Percentiles rank a stretch among this genome's conserved stretches.
Evolutionary conservation across 2,113 vertebrate species (phyloP).

Genomic region (Nothobranchius kuhntae): DNA sequence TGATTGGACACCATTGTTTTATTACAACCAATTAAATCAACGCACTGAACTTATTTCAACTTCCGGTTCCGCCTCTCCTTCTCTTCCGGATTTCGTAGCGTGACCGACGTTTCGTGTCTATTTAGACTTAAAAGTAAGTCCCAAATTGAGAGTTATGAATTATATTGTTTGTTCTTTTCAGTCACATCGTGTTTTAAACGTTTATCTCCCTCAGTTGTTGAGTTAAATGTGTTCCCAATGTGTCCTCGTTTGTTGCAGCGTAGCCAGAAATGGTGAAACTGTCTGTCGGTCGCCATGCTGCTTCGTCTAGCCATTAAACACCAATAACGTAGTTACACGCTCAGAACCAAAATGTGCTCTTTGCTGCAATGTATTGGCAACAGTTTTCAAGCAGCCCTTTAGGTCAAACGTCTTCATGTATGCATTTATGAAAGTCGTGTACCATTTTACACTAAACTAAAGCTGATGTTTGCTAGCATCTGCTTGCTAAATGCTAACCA

Average conservation of each 20-base stretch:
- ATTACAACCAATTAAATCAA: conserved; percentile 48
- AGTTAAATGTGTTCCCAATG: fast-evolving
- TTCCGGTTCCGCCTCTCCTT: conserved; percentile 20
- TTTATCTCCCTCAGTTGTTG: fast-evolving
- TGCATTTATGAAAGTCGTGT: neutral
- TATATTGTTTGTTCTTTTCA: fast-evolving
- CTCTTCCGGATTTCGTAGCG: conserved; percentile 74
- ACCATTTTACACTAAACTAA: fast-evolving
- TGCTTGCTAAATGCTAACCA: too few relatives aligned
- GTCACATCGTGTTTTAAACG: neutral
- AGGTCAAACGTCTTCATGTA: neutral
- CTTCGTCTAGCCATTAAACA: neutral
- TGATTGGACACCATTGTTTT: neutral
- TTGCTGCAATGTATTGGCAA: too few relatives aligned
- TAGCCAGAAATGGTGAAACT: neutral
- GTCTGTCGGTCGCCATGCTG: conserved; percentile 37
- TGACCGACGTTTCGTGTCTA: conserved; percentile 86
- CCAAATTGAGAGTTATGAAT: fast-evolving
- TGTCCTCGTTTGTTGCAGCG: neutral
- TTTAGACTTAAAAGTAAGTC: conserved; percentile 86
- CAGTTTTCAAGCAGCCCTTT: too few relatives aligned
- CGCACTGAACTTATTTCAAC: fast-evolving
- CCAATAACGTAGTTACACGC: neutral
- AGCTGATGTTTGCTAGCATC: neutral
- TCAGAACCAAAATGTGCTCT: neutral